Base-by-base conservation (phyloP, 1,140 invertebrate species). In the Brachionus rotundiformis region DNA sequence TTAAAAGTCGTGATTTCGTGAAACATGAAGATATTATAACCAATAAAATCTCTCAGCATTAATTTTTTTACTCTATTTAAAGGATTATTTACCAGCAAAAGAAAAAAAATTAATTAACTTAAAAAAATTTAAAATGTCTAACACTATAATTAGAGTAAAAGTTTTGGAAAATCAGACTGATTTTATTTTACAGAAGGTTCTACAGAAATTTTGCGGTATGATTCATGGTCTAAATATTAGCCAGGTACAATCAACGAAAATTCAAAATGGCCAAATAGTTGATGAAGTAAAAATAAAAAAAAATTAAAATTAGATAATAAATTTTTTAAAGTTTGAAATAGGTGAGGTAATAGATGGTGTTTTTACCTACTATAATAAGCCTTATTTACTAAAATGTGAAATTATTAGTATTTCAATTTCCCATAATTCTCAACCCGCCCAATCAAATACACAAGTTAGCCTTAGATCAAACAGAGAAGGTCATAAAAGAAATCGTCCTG, bases 311-410 rank as follows among this genome's bases (percentile, higher is more conserved):
- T 54, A 19, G 2, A 10, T 54, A 54, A 54, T 54, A 19, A 54
- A 54, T n/a, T 16, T 54, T 54, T 54, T 3, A 5, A 5, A 54
- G 47, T 54, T 54, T 54, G n/a, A 54, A 1, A 54, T 16, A 54
- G 47, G 47, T 54, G 49, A 54, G 13, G 49, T 54, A 19, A 54
- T 54, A 5, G 49, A 54, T 54, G 2, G n/a, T 16, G 23, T 19
- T 25, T 61, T 61, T 61, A 61, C 19, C 27, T 61, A 61, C 7
- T 61, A 61, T 8, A 61, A 61, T 27, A 61, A 61, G 59, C 59
- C 59, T 2, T 61, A 61, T 61, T 11, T 61, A 25, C 27, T 61
- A 1, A 61, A 25, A 61, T 61, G 59, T 8, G 59, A 61, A 27
- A 27, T 61, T 61, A 54, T 19, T 54, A 54, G 23, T 19, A 54